A percentile compares a stretch with the other conserved stretches of the same genome.
These are phyloP conservation scores for Oxyura jamaicensis DNA, from an alignment of 2,113 vertebrate genomes.

Conservation along the genomic window DNA sequence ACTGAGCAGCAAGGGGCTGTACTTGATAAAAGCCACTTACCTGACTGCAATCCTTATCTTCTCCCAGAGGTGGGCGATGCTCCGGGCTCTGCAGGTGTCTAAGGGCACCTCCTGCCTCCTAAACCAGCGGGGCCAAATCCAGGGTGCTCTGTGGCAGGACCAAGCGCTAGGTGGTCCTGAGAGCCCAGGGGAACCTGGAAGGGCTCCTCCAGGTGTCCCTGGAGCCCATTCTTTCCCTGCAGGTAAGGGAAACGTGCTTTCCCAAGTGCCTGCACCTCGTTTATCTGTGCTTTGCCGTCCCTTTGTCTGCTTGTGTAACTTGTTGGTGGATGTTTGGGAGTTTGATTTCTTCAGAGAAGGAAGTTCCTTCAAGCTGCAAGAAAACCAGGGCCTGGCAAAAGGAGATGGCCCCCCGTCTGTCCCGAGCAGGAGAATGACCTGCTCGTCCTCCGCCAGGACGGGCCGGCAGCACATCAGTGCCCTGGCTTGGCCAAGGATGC, in stretches of 20 bases:
- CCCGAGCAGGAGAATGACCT: background rate
- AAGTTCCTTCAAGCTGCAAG: background rate
- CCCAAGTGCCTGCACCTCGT: background rate
- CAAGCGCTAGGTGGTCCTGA: background rate
- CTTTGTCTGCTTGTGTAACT: rapidly evolving
- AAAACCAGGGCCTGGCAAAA: background rate
- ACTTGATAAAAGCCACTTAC: background rate
- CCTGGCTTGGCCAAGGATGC: no score
- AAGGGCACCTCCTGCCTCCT: background rate
- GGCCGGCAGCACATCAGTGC: background rate
- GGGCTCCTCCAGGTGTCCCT: background rate
- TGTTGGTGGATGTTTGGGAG: background rate
- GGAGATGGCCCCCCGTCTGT: background rate
- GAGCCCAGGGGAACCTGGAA: background rate
- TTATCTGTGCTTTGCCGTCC: background rate
- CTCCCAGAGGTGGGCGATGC: background rate
- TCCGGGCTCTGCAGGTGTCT: rapidly evolving
- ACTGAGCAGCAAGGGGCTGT: background rate
- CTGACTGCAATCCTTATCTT: background rate
- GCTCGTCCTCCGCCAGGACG: background rate
- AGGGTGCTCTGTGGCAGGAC: background rate
- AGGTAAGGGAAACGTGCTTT: background rate
- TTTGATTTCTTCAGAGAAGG: background rate
- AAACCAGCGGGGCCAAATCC: background rate
- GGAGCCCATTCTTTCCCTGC: background rate